Percentiles rank a stretch among this genome's conserved stretches.
Evolutionary conservation across 2,888 invertebrate genomes (phyloP).

Genomic region (Lydus trimaculatus): DNA sequence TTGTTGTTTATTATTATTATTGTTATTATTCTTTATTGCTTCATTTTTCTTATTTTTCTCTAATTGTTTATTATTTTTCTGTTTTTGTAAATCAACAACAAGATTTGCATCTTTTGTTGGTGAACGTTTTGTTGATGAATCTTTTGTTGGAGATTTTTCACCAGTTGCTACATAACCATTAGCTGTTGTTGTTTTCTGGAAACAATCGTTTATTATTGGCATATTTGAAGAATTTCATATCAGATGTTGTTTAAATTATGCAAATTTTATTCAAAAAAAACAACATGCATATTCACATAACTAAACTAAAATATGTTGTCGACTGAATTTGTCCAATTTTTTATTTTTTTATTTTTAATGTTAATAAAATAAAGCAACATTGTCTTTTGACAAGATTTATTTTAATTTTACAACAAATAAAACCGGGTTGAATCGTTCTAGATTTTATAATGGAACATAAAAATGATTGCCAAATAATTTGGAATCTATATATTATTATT

Average conservation of each 20-base stretch:
- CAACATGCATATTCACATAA: too few relatives aligned
- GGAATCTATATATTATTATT: not conserved
- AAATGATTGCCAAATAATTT: not conserved
- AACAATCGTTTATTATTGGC: too few relatives aligned
- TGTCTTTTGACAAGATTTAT: not conserved
- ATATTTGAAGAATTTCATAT: too few relatives aligned
- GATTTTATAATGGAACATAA: not conserved
- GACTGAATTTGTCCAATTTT: too few relatives aligned
- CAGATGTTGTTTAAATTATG: too few relatives aligned
- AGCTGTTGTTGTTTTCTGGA: constrained; percentile 68
- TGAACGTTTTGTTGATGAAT: constrained; percentile 60
- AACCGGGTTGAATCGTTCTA: not conserved
- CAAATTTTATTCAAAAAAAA: too few relatives aligned
- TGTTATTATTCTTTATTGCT: constrained; percentile 33
- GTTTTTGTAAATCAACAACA: constrained; percentile 55
- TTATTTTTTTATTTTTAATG: too few relatives aligned
- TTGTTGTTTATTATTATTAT: constrained; percentile 53
- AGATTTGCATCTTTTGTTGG: constrained; percentile 59
- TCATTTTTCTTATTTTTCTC: constrained; percentile 63
- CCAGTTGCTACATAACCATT: constrained; percentile 68
- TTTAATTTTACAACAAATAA: not conserved
- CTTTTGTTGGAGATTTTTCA: constrained; percentile 67
- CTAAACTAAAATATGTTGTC: too few relatives aligned
- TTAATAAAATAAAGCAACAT: not conserved
- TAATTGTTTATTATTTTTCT: constrained; percentile 60